phyloP scores from a whole-genome alignment of 2,888 invertebrate genomes.

The Chelonus formosanus region DNA sequence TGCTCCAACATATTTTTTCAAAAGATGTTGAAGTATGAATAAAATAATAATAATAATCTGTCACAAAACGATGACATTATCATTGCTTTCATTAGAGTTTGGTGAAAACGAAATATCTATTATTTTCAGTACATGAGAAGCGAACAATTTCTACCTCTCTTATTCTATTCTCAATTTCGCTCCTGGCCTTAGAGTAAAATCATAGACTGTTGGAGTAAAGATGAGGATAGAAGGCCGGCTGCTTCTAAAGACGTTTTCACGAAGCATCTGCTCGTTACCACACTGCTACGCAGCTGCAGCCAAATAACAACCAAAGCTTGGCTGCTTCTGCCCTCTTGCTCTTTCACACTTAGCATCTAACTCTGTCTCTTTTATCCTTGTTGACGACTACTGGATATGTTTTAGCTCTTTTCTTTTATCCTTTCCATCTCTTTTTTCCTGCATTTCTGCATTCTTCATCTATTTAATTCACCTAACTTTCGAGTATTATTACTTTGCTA shows the following conservation, averaged over 20 bases:
- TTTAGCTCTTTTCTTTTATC: slow-evolving; percentile 19
- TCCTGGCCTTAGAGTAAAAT: slow-evolving; percentile 15
- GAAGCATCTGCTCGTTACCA: slow-evolving; percentile 57
- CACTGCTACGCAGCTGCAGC: slow-evolving; percentile 53
- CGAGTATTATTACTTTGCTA: slow-evolving; percentile 21
- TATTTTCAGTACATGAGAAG: too few species aligned
- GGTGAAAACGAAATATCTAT: too few species aligned
- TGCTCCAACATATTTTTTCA: too few species aligned
- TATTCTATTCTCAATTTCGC: slow-evolving; percentile 15
- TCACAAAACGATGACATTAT: too few species aligned
- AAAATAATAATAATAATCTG: too few species aligned
- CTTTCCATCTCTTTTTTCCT: slow-evolving; percentile 29
- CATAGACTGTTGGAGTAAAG: slow-evolving; percentile 11
- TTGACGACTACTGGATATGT: slow-evolving; percentile 18
- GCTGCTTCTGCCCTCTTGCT: slow-evolving; percentile 37
- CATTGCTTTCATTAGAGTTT: too few species aligned
- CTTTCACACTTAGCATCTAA: slow-evolving; percentile 11
- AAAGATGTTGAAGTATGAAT: too few species aligned
- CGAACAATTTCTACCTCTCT: slow-evolving; percentile 6
- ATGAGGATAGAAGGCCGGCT: slow-evolving; percentile 46
- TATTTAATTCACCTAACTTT: slow-evolving; percentile 28
- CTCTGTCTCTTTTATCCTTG: slow-evolving; percentile 29
- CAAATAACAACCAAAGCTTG: slow-evolving; percentile 51
- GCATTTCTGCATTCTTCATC: slow-evolving; percentile 35
- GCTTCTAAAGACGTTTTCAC: slow-evolving; percentile 57